Evolutionary conservation across 2,797 vertebrate genomes (phyloP), one percentile per base, ranked within the genome.

Genomic region (Anas georgica): DNA sequence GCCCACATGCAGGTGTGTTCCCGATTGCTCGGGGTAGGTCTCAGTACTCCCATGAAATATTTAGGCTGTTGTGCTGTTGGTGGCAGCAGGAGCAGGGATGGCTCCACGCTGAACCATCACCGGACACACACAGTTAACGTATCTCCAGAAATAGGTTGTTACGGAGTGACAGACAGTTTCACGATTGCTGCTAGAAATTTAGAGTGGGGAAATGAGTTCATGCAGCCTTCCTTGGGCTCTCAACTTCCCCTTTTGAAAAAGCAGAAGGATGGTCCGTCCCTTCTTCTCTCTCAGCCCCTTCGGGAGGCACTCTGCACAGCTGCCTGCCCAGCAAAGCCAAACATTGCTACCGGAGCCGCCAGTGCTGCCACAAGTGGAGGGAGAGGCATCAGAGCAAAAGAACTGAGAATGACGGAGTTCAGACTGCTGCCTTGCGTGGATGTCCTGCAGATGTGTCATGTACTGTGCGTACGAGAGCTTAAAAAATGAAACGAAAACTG

Each of bases 281-380:
- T 55, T 17, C 73, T 37, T 17, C 73, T 37, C n/a, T 39, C 3
- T 4, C 48, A 25, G 68, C 29, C 62, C 1, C 41, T 39, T 62
- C 3, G 29, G 70, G 62, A 68, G 54, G 50, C 37, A 9, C n/a
- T 39, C 64, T 63, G 72, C 63, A 20, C 37, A 45, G 79, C 89
- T 56, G 37, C 45, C 46, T 43, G 60, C 54, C 55, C 45, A 26
- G 37, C 11, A 10, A 22, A 35, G 68, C 58, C 66, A 0, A 4
- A 1, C 8, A 0, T 15, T 28, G 52, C 81, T 28, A 26, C 1
- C 17, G 37, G 46, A 33, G 35, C 15, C 3, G 0, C 35, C 3
- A 8, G 33, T 28, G 45, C n/a, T 91, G 6, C 1, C n/a, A 60
- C 20, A 22, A 21, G 62, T 18, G 5, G 31, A 58, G 18, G 35